Percentiles rank a stretch among this genome's conserved stretches.
Evolutionary conservation across 2,888 invertebrate species (phyloP).

Genomic region (Polietes domitor): DNA sequence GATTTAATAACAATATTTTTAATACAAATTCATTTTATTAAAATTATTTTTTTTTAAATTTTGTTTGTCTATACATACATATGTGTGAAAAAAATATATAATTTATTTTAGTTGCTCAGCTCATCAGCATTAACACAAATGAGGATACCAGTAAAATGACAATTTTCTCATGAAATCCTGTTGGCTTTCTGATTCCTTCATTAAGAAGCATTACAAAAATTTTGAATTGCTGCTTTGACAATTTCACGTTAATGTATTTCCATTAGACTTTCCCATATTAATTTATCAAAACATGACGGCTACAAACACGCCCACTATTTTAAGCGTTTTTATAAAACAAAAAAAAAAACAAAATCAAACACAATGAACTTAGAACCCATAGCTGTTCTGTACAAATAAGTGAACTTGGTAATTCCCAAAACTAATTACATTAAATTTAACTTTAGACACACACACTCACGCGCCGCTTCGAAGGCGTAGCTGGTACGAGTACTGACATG

Average conservation of each 20-base stretch:
- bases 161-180: no score
- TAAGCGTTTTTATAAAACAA: neutral
- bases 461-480: neutral
- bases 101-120: no score
- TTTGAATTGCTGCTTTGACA: neutral
- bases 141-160: no score
- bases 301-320: neutral
- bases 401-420: constrained; percentile 64
- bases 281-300: neutral
- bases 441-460: neutral
- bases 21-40: no score
- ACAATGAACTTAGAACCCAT: no score
- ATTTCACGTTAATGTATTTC: neutral
- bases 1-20: no score
- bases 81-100: no score
- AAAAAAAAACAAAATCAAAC: no score
- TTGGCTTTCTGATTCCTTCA: neutral
- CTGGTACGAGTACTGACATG: constrained; percentile 42
- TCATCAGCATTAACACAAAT: no score
- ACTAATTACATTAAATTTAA: constrained; percentile 69
- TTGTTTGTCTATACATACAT: no score
- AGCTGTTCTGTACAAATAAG: no score
- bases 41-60: no score
- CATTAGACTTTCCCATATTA: neutral
- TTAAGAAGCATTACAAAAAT: neutral